phyloP scores from a whole-genome alignment of 92 coral and sea anemone species.

The Diadumene lineata region DNA sequence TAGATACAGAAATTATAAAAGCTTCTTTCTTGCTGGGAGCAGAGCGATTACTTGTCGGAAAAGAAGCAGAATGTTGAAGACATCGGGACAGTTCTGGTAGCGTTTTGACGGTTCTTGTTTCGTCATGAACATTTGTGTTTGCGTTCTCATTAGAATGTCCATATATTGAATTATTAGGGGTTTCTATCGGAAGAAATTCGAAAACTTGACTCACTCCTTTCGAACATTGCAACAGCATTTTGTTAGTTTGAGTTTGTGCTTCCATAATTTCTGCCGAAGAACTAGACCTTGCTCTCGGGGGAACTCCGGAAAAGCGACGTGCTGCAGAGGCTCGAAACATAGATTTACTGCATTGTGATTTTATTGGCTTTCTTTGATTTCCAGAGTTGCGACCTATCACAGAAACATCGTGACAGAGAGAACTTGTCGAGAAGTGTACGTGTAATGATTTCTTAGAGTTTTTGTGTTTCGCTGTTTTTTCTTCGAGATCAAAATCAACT shows the following conservation, averaged over 20 bases:
- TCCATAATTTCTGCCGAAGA: not conserved
- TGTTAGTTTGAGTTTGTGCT: not conserved
- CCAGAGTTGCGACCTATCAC: too few relatives aligned
- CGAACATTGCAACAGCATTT: not conserved
- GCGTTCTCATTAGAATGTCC: not conserved
- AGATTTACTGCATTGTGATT: not conserved
- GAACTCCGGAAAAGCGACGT: constrained; percentile 10
- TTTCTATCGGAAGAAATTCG: not conserved
- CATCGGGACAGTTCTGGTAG: too few relatives aligned
- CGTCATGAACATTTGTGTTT: too few relatives aligned
- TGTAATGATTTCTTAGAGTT: not conserved
- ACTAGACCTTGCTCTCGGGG: not conserved
- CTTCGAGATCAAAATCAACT: constrained; percentile 5
- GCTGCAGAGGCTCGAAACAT: not conserved
- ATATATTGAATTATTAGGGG: not conserved
- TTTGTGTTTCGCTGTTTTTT: not conserved
- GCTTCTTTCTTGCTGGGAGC: too few relatives aligned
- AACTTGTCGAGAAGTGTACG: not conserved
- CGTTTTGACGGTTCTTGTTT: too few relatives aligned
- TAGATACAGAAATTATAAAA: too few relatives aligned
- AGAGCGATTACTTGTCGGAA: too few relatives aligned
- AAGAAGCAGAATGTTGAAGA: too few relatives aligned
- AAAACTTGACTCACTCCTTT: not conserved
- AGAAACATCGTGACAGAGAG: not conserved
- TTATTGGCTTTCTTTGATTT: not conserved